A percentile compares a stretch with the other conserved stretches of the same genome.
Conservation (phyloP, 2,113 vertebrate genomes). For the Xiphophorus hellerii region DNA sequence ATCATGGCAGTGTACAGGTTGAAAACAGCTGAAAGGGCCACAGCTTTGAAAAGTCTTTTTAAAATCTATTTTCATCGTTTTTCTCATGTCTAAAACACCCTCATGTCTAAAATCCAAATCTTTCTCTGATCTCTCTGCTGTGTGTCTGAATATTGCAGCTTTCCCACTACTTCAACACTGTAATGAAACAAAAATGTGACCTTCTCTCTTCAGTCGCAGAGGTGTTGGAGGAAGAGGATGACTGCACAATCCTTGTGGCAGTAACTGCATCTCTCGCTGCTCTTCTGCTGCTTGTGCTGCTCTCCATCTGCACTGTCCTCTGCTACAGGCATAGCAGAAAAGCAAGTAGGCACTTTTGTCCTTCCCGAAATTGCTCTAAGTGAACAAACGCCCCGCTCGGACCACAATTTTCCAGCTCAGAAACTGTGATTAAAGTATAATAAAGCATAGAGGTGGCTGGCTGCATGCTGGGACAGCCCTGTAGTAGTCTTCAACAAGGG, state of each 20-base stretch:
- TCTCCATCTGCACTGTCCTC: constrained; percentile 63
- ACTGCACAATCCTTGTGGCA: constrained; percentile 54
- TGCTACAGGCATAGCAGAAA: constrained; percentile 60
- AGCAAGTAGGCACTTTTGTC: constrained; percentile 69
- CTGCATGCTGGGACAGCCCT: constrained; percentile 50
- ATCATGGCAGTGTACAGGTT: not conserved
- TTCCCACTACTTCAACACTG: constrained; percentile 23
- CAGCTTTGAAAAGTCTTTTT: constrained; percentile 14
- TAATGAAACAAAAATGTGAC: constrained; percentile 29
- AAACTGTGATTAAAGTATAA: constrained; percentile 71
- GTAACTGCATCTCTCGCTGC: constrained; percentile 44
- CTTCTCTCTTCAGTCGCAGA: constrained; percentile 64
- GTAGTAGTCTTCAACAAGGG: constrained; percentile 62
- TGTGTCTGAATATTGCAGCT: constrained; percentile 16
- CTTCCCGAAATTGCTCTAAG: constrained; percentile 31
- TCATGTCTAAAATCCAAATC: constrained; percentile 1
- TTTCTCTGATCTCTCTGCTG: constrained; percentile 1
- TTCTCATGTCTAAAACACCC: constrained; percentile 3
- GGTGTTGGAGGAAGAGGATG: constrained; percentile 46
- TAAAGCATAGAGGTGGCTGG: constrained; percentile 60
- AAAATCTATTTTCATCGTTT: not conserved
- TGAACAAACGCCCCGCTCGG: constrained; percentile 20
- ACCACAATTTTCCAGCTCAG: constrained; percentile 12
- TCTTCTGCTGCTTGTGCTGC: constrained; percentile 64
- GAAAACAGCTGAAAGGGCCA: not conserved